Evolutionary conservation across 37 sponge, comb jelly and placozoan species (phyloP), one percentile per base, ranked within the genome.

Genomic region (Spongilla lacustris): DNA sequence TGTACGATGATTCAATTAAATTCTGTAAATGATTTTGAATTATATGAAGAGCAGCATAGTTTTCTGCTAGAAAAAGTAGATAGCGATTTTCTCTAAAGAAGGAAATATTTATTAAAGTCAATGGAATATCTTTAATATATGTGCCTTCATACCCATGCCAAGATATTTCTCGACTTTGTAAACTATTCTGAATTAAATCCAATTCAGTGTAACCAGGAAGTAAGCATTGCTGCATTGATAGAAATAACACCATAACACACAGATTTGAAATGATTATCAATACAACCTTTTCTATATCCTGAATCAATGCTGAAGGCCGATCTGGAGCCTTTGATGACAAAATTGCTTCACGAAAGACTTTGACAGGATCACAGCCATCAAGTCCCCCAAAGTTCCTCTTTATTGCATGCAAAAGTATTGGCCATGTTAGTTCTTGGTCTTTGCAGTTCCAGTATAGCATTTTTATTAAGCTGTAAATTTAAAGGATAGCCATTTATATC

Each of bases 341-440:
- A 17, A 90, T 72, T 2, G 6, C 0, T 36, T 75, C 36, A 21
- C 70, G 26, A 74, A 91, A 91, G 37, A 69, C 71, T 30, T 73
- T 28, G 13, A 85, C 83, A 48, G 95, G 84, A 69, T 89, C 77
- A 11, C 81, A 37, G 1, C 86, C 41, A 8, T 86, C 83, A 31
- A 90, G 36, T 73, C 97, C 97, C 46, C 97, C 96, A 87, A 97
- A 97, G 78, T 97, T 97, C 35, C 97, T 72, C 36, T 37, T 70
- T 2, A 97, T 82, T n/a, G 97, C 95, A 87, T 94, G 97, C 25
- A 84, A 80, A 48, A 97, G 50, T 73, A 90, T 86, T 19, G 50
- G 50, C 81, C 76, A 69, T 26, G 87, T 92, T n/a, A 71, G 88
- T 23, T 77, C 78, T 69, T 17, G 24, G 28, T n/a, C 68, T 23